A percentile compares a stretch with the other conserved stretches of the same genome.
These are phyloP conservation scores for Tychaedon coryphoeus DNA, from an alignment of 2,113 vertebrate genomes.

Conservation along the genomic window DNA sequence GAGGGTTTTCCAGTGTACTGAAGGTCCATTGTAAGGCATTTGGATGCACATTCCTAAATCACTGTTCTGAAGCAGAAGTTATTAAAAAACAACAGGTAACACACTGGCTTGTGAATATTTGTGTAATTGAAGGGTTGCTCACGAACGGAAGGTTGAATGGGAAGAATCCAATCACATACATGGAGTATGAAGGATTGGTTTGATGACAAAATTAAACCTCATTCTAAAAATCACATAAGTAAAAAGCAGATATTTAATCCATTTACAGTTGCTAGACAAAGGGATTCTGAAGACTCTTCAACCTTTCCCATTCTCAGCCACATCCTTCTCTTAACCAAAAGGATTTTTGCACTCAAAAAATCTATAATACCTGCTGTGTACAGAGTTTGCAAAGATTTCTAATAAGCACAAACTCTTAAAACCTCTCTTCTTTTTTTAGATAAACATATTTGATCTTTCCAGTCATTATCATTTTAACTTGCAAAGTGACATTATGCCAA, in stretches of 20 bases:
- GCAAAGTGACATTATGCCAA: slow-evolving; percentile 74
- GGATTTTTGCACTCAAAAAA: background rate
- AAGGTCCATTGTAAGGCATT: background rate
- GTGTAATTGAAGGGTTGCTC: background rate
- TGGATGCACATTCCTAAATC: background rate
- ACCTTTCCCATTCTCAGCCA: background rate
- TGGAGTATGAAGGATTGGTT: background rate
- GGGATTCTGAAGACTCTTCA: background rate
- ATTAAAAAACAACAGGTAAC: background rate
- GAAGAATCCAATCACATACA: background rate
- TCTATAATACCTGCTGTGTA: slow-evolving; percentile 38
- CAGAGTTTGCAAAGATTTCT: slow-evolving; percentile 31
- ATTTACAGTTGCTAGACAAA: background rate
- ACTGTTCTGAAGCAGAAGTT: background rate
- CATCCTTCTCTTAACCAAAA: background rate
- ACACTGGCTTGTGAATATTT: background rate
- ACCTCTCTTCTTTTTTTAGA: slow-evolving; percentile 38
- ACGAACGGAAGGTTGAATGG: background rate
- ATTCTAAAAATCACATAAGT: background rate
- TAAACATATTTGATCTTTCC: slow-evolving; percentile 60
- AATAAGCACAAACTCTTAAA: slow-evolving; percentile 54
- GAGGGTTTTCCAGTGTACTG: background rate
- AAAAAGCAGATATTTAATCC: background rate
- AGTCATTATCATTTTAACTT: slow-evolving; percentile 76
- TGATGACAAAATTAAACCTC: background rate